Base-by-base conservation (phyloP, 2,797 vertebrate species). In the Scleropages formosus region DNA sequence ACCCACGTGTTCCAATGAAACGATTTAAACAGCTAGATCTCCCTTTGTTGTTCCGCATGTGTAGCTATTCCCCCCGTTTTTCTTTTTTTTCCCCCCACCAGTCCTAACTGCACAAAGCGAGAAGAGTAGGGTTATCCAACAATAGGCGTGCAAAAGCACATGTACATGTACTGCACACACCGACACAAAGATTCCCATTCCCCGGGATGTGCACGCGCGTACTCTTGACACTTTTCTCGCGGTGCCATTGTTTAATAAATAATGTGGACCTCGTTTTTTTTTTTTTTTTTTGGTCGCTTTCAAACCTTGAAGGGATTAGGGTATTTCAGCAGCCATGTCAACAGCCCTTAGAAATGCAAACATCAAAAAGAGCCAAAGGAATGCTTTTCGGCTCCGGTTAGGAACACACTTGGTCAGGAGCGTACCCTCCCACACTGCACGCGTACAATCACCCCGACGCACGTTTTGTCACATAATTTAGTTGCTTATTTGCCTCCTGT, bases 1-100 rank as follows among this genome's bases (percentile, higher is more conserved):
- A 85, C 91, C 92, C 90, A 93, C 91, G 78, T 89, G 85, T 85
- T 84, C 83, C 80, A 81, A 86, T 85, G 84, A 91, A 89, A 89
- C 88, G 86, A 87, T 89, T 89, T 87, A 84, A 88, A 82, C 86
- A 88, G 78, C 90, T 85, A 24, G 10, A 87, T 85, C 87, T 70
- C 81, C 79, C 78, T 87, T 86, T 84, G 84, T 79, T 78, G 60
- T 65, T 53, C 66, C 53, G 49, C 59, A 7, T 39, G n/a, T n/a
- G 74, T 4, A 68, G 27, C 53, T 31, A 24, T 67, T 56, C 53
- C 64, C 49, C 24, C 12, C 47, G 18, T 26, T 13, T 16, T 10
- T 56, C n/a, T n/a, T n/a, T n/a, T n/a, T n/a, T n/a, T n/a, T n/a
- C n/a, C n/a, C n/a, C 58, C 58, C 65, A 39, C 39, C 9, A 18